Percentiles rank a stretch among this genome's conserved stretches.
Evolutionary conservation across 2,888 invertebrate genomes (phyloP).

Genomic region (Idaea aversata): DNA sequence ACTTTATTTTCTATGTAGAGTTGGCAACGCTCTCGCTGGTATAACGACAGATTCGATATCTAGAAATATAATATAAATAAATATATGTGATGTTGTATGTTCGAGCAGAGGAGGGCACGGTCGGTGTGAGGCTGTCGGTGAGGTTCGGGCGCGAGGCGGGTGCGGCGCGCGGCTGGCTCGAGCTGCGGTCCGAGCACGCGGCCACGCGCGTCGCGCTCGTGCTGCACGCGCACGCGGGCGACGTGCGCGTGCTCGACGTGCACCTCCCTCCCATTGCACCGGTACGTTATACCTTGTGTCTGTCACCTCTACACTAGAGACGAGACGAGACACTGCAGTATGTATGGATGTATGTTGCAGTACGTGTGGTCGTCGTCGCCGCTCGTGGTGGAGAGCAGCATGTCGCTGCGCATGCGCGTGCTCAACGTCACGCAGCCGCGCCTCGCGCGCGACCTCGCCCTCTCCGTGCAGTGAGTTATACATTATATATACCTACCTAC

Average conservation of each 20-base stretch:
- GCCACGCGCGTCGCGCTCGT: conserved; percentile 6
- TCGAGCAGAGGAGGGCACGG: conserved; percentile 25
- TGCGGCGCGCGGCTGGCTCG: conserved; percentile 6
- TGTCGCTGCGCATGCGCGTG: conserved; percentile 89
- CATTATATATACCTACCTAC: conserved; percentile 31
- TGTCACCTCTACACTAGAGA: background rate
- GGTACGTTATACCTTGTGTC: too few species aligned
- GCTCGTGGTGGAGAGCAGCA: conserved; percentile 89
- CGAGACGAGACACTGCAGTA: conserved; percentile 10
- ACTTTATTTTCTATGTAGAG: too few species aligned
- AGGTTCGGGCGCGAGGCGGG: conserved; percentile 8
- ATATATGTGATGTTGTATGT: conserved; percentile 11
- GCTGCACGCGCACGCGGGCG: conserved; percentile 43
- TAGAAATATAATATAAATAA: too few species aligned
- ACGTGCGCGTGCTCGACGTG: conserved; percentile 26
- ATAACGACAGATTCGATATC: too few species aligned
- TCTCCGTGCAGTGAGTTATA: conserved; percentile 77
- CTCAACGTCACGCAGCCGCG: conserved; percentile 82
- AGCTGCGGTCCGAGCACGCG: conserved; percentile 23
- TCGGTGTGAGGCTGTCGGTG: conserved; percentile 24
- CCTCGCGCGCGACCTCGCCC: conserved; percentile 54
- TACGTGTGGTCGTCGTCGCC: conserved; percentile 80
- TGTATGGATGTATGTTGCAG: conserved; percentile 31
- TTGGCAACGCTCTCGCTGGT: too few species aligned
- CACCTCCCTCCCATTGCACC: background rate